Evolutionary conservation across 2,797 vertebrate species (phyloP), one percentile per base, ranked within the genome.

Genomic region (Acipenser oxyrinchus): DNA sequence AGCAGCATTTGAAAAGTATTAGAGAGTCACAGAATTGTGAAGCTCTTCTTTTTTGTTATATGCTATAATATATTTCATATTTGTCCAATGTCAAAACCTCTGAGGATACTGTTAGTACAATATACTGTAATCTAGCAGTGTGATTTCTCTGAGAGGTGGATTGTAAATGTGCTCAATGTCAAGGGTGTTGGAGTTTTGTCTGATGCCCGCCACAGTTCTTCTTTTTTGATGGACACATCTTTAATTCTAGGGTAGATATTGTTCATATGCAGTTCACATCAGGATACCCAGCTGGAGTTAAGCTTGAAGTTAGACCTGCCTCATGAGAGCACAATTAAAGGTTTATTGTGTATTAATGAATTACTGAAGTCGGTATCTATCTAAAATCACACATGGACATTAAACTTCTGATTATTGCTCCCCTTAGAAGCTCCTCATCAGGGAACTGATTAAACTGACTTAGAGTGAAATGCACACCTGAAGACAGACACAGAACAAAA

Each of bases 341-440:
- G 66, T 63, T 69, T 65, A 69, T 61, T 58, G 67, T 70, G 72
- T 74, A 71, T 63, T 74, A 70, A 74, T 72, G 66, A 72, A 73
- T 67, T 71, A 67, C 15, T 6, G 12, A 8, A 48, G 49, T 52
- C n/a, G 18, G 49, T 49, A 63, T 49, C 62, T 12, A 12, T 64
- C 49, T 8, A 7, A 15, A 61, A 48, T 23, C 61, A n/a, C 55
- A 60, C 48, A 51, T 61, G 62, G 62, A 50, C 48, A 63, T 49
- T n/a, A 53, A 60, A 60, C 49, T 48, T 51, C 6, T 49, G 48
- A 63, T 65, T 60, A 37, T 63, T 64, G 67, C 49, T 4, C 37
- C 37, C 53, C 10, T 6, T 23, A 1, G 52, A 48, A 13, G 23
- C 49, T 51, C 12, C n/a, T 49, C n/a, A n/a, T 8, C 12, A 9